Evolutionary conservation across 1,140 invertebrate species (phyloP), one percentile per base, ranked within the genome.

Genomic region (Drosophila melanica): DNA sequence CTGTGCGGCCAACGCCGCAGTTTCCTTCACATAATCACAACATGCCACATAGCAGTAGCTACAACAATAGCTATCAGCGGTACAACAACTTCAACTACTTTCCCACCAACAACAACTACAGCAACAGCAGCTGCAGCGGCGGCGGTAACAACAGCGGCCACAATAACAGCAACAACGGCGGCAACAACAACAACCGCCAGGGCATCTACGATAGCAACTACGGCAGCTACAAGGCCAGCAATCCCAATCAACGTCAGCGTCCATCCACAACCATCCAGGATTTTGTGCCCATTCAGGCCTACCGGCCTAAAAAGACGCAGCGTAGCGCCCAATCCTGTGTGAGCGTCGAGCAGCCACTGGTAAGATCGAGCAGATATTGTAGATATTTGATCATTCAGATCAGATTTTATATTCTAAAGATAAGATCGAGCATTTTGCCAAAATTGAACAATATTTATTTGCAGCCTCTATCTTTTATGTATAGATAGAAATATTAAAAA

Each of bases 231-330:
- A 0, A 7, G 27, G 5, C 27, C 27, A 27, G 27, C 35, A 59
- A 14, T 23, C 10, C 4, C 37, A 35, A 5, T 9, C n/a, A 35
- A 12, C 63, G 58, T 7, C 41, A 64, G 20, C 53, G 53, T 27
- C 27, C 27, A 7, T 6, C 27, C n/a, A 67, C 75, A 11, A 54
- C 75, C 30, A 82, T 87, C 10, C 53, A 79, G 12, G 82, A 79
- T 44, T 87, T 87, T 71, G 79, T 87, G 27, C 82, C 82, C 50
- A 87, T 79, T 0, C 82, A 87, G 68, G 82, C 82, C 7, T 89
- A 89, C 53, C 75, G 82, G 11, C 75, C 84, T 0, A 87, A 68
- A 39, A 71, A 66, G 27, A 11, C 44, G 9, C 44, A 44, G 5
- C 66, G 58, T 1, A 12, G 41, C 7, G 42, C 33, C 5, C 45